phyloP scores from a whole-genome alignment of 2,797 vertebrate genomes.

The Gymnothorax reevesii region DNA sequence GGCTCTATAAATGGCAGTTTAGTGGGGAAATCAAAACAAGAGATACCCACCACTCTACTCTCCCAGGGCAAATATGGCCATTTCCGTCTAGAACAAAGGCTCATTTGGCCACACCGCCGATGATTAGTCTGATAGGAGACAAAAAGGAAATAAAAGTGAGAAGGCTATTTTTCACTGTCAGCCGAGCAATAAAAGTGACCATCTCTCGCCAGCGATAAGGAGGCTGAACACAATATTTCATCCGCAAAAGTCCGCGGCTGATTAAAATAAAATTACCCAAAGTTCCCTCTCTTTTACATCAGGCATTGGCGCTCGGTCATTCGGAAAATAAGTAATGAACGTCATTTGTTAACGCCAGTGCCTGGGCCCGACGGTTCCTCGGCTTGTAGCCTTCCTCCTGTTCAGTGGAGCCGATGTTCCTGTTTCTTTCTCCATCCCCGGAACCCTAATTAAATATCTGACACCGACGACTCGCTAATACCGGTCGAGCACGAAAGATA shows the following conservation, averaged over 20 bases:
- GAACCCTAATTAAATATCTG: conserved; percentile 79
- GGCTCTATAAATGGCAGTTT: not conserved
- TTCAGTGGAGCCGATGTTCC: conserved; percentile 45
- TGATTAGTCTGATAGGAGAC: conserved; percentile 28
- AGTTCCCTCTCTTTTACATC: conserved; percentile 62
- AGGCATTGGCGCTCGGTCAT: conserved; percentile 60
- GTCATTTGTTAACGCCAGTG: conserved; percentile 76
- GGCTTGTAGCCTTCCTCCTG: conserved; percentile 51
- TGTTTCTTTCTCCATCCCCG: conserved; percentile 56
- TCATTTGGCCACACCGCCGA: conserved; percentile 4
- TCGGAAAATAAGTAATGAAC: conserved; percentile 78
- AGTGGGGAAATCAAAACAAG: not conserved
- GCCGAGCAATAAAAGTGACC: conserved; percentile 47
- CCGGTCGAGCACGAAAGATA: conserved; percentile 61
- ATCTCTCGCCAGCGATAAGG: conserved; percentile 43
- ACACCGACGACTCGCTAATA: conserved; percentile 69
- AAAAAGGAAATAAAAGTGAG: conserved; percentile 38
- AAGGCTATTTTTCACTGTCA: conserved; percentile 58
- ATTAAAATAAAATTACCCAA: conserved; percentile 59
- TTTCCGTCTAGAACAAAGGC: conserved; percentile 36
- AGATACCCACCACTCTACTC: not conserved
- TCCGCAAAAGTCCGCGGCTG: conserved; percentile 49
- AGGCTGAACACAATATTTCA: conserved; percentile 48
- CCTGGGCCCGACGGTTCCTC: conserved; percentile 48
- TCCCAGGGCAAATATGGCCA: conserved; percentile 8